These are phyloP conservation scores for Leptopilina clavipes DNA, from an alignment of 1,140 invertebrate genomes.

Conservation along the genomic window DNA sequence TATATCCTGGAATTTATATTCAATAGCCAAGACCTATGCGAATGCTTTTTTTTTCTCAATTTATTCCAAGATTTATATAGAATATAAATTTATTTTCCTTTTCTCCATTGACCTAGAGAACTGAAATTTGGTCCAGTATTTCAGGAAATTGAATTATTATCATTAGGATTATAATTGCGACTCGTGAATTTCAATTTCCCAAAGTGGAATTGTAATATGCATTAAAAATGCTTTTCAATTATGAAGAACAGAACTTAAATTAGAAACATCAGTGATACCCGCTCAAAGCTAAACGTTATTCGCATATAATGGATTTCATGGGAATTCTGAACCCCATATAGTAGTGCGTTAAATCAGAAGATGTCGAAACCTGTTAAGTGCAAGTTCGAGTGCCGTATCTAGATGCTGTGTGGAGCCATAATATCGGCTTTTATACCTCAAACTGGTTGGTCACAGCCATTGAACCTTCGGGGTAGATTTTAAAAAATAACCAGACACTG, in stretches of 20 bases:
- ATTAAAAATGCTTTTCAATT: neutral
- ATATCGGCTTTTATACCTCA: conserved; percentile 33
- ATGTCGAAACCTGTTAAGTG: conserved; percentile 34
- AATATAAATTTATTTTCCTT: neutral
- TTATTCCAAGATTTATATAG: neutral
- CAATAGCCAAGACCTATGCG: neutral
- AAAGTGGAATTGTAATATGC: too few species aligned
- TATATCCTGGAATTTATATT: conserved; percentile 10
- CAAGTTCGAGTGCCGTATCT: conserved; percentile 24
- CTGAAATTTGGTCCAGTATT: too few species aligned
- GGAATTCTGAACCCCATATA: conserved; percentile 6
- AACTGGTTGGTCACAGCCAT: conserved; percentile 28
- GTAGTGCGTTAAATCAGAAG: conserved; percentile 25
- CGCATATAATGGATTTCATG: conserved; percentile 22
- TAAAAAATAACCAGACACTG: conserved; percentile 3
- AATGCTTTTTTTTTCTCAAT: neutral
- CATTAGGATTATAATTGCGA: neutral
- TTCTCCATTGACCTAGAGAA: too few species aligned
- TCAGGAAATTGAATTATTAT: too few species aligned
- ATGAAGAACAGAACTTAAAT: neutral
- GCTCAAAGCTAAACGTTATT: neutral
- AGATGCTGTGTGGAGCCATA: conserved; percentile 25
- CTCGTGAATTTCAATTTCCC: too few species aligned
- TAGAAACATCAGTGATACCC: neutral
- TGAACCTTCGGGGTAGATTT: conserved; percentile 23